Evolutionary conservation across 2,113 vertebrate species (phyloP), one percentile per base, ranked within the genome.

Genomic region (Podocnemis expansa): DNA sequence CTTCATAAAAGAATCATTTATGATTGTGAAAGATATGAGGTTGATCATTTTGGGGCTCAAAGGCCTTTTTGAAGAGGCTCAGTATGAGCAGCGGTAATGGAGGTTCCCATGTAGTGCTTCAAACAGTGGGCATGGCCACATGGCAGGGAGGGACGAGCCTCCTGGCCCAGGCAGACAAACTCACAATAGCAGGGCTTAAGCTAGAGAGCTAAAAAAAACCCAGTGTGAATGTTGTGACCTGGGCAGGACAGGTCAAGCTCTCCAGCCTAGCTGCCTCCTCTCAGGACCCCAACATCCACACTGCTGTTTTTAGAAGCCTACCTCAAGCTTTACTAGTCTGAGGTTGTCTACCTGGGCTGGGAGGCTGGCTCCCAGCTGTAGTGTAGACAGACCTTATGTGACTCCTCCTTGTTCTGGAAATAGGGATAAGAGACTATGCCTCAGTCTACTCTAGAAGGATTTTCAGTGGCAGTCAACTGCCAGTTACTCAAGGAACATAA

Each of bases 361-460:
- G 63, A 22, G n/a, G n/a, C 31, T 70, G 63, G 19, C 63, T 70
- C 8, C 34, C 63, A 70, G 63, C 34, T 70, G 63, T n/a, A 70
- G 19, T 38, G 9, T 70, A 70, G 63, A 70, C n/a, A 70, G 63
- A 70, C 19, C 34, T 8, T 70, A 34, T 70, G 63, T 70, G 19
- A n/a, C 8, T 91, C 80, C 67, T 5, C 43, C 4, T 12, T 24
- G 3, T 4, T 41, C 0, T 0, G 78, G 58, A 38, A 14, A 6
- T 24, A 85, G 76, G 73, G 7, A n/a, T 87, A 58, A 89, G 58
- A 78, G 34, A 25, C n/a, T n/a, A n/a, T n/a, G n/a, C n/a, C n/a
- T n/a, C n/a, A n/a, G n/a, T n/a, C n/a, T n/a, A n/a, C n/a, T n/a
- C n/a, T n/a, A n/a, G n/a, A n/a, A n/a, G n/a, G n/a, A n/a, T n/a